Base-by-base conservation (phyloP, 2,888 invertebrate genomes). In the Therioaphis trifolii region DNA sequence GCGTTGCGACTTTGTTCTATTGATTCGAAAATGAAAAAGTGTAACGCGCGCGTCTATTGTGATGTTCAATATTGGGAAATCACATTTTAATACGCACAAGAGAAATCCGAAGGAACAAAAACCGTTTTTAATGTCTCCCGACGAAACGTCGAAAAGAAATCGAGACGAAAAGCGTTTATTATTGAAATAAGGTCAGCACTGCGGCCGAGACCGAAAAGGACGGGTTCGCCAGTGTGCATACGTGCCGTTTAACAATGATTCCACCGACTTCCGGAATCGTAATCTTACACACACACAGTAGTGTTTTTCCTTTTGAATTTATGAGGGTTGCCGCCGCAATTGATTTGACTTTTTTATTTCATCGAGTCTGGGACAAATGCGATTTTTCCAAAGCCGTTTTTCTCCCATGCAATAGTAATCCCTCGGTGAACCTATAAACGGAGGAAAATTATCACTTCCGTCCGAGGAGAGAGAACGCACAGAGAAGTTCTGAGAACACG, bases 221-320 rank as follows among this genome's bases (percentile, higher is more conserved):
- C 79, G 55, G 63, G 46, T 43, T 76, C 18, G 14, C 43, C 11
- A 21, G 61, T 14, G 7, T 14, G 49, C 29, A n/a, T 74, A 71
- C 80, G 80, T 80, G 80, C n/a, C 21, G 14, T 71, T 46, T 27
- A 71, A 80, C 80, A 80, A 80, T 80, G 18, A 43, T 63, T n/a
- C 72, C 3, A n/a, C 46, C n/a, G 29, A 55, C 79, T 80, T 71
- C 80, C 61, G 80, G 21, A 79, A 35, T 35, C n/a, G 46, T 66
- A 24, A 24, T 75, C 24, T 69, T 29, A 63, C 63, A 27, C 27
- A 18, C 15, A 15, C 24, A 14, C 2, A 15, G 15, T 61, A 43
- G 43, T 43, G 43, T 58, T 61, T 27, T 49, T 49, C 58, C n/a
- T n/a, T 21, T 2, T 27, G 49, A 52, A 78, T 78, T 78, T 78